Base-by-base conservation (phyloP, 2,888 invertebrate genomes). In the Plebejus anna region DNA sequence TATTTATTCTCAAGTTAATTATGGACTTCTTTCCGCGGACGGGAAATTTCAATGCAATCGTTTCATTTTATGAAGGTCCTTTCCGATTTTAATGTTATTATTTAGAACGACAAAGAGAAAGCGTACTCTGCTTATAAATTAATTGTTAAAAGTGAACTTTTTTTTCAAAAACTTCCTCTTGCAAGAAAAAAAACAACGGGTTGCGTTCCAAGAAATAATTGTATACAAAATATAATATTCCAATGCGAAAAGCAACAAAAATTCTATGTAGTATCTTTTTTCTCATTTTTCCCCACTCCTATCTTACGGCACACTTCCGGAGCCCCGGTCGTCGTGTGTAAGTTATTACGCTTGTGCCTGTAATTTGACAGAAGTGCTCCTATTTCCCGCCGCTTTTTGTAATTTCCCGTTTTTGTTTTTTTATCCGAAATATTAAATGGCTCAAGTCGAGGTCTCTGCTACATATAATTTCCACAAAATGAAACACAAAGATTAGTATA, bases 1-100 rank as follows among this genome's bases (percentile, higher is more conserved):
- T 36, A 66, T 66, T 66, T 66, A 36, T 66, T 61, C 61, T 61
- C 61, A 61, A 61, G 28, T 61, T 61, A 61, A 61, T 61, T 61
- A 32, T 28, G 9, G 28, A 61, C 28, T 61, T 4, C 61, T 28
- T 61, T 28, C 61, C 59, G 22, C 9, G 59, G 22, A 22, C 59
- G 28, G 61, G 28, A 28, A 61, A 61, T 32, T 61, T 61, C 28
- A 61, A 11, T 61, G 61, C 28, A 61, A 61, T 28, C 61, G 28
- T 61, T 28, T 28, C 9, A 11, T 28, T 61, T 61, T 61, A 61
- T 61, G 61, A 28, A 28, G 28, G 61, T 61, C 11, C n/a, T 61
- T 61, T 61, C 28, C 61, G 28, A 61, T 61, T 61, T 59, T 16
- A 59, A 59, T n/a, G n/a, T 16, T 16, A 47, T 55, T 55, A 55